Percentiles rank a stretch among this genome's conserved stretches.
These are phyloP conservation scores for Scartelaos histophorus DNA, from an alignment of 2,113 vertebrate genomes.

Conservation along the genomic window DNA sequence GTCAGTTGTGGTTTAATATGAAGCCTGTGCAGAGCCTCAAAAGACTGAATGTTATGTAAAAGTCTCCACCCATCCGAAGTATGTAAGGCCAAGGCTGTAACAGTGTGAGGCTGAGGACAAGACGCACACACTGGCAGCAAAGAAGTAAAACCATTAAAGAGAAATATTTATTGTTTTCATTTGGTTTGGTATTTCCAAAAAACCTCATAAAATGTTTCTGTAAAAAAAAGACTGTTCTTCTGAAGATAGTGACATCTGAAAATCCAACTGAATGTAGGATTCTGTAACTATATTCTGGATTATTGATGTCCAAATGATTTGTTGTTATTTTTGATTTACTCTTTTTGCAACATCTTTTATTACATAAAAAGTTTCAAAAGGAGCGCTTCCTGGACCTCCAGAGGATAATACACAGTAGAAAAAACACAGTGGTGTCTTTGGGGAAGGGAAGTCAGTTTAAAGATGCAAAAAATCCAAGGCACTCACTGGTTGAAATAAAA, in stretches of 20 bases:
- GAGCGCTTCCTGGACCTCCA: too few relatives aligned
- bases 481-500: too few relatives aligned
- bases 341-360: too few relatives aligned
- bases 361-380: too few relatives aligned
- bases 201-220: neutral
- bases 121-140: conserved; percentile 30
- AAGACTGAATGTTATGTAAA: conserved; percentile 52
- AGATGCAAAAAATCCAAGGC: too few relatives aligned
- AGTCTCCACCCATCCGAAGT: conserved; percentile 49
- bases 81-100: conserved; percentile 39
- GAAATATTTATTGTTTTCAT: conserved; percentile 55
- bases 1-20: conserved; percentile 37
- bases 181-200: neutral
- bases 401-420: too few relatives aligned
- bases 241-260: neutral
- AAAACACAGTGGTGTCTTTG: too few relatives aligned
- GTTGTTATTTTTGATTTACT: too few relatives aligned
- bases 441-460: too few relatives aligned
- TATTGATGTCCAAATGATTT: too few relatives aligned
- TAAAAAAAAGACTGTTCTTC: too few relatives aligned
- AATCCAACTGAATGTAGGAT: neutral
- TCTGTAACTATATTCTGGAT: too few relatives aligned
- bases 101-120: conserved; percentile 36
- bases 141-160: conserved; percentile 43
- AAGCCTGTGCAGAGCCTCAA: conserved; percentile 11